Evolutionary conservation across 2,113 vertebrate genomes (phyloP), one percentile per base, ranked within the genome.

Genomic region (Periophthalmodon schlosseri): DNA sequence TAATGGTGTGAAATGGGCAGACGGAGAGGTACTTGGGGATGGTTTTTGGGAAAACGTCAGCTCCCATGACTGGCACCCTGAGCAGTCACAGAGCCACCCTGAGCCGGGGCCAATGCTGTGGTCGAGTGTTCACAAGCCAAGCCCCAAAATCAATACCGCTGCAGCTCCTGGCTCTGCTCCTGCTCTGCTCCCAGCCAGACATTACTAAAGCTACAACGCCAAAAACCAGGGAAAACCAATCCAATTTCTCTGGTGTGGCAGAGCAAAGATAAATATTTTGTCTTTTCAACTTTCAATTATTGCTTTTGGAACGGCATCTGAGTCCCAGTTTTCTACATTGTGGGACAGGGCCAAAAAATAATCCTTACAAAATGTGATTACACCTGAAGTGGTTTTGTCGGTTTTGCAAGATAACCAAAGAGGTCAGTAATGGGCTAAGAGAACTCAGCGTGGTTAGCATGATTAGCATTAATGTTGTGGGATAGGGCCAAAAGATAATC

Each of bases 111-210:
- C 65, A 74, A 70, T 54, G 73, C 76, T 78, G 81, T 76, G 75
- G 76, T 75, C 77, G 57, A 28, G 66, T 69, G 81, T 84, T 84
- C 56, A 69, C 73, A 84, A 87, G 83, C 83, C 78, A 74, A 89
- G 86, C 81, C 84, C 81, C 83, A 89, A 68, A 89, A 91, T 90
- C 91, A 92, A 92, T 91, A 88, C 58, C 2, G 56, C 83, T 86
- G 88, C 87, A 77, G 83, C 71, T 47, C 74, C 73, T 56, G 71
- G 69, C 61, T 68, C 72, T 11, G 69, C 68, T 39, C 0, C 67
- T 5, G 21, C 68, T 64, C 72, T 28, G 63, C 63, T 76, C 57
- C 67, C 47, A 6, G 4, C 67, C 33, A 0, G 65, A 68, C 57
- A 47, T 74, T 52, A 70, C 80, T 69, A 49, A 16, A 72, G 64